Conservation (phyloP, 2,888 invertebrate genomes). For the Eupelmus urozonus region DNA sequence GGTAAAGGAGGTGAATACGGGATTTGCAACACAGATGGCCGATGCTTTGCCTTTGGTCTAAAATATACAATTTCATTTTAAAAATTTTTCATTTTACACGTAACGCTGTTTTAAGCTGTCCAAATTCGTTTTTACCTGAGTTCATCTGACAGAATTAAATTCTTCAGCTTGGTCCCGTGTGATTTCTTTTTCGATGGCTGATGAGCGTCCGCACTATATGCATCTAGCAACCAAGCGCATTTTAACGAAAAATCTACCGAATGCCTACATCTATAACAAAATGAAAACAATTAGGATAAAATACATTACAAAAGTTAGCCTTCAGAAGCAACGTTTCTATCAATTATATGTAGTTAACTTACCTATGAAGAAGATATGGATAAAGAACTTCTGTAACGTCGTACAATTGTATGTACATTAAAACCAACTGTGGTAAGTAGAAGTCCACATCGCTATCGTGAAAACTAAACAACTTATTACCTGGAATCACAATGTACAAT, state of each 20-base stretch:
- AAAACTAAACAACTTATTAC: conserved; percentile 98
- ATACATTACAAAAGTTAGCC: conserved; percentile 1
- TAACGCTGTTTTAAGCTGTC: background rate
- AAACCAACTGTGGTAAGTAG: conserved; percentile 97
- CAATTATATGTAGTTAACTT: conserved; percentile 65
- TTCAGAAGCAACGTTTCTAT: conserved; percentile 3
- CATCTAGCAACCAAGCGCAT: conserved; percentile 97
- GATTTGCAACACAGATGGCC: conserved; percentile 72
- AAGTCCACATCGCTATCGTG: conserved; percentile 95
- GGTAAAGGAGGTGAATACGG: conserved; percentile 74
- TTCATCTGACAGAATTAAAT: conserved; percentile 86
- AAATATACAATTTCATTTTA: conserved; percentile 33
- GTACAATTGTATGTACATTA: conserved; percentile 98
- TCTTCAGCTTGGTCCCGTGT: conserved; percentile 86
- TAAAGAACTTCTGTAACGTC: conserved; percentile 93
- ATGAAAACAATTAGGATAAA: conserved; percentile 17
- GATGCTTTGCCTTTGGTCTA: conserved; percentile 75
- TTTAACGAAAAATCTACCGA: conserved; percentile 97
- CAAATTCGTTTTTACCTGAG: conserved; percentile 71
- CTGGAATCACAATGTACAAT: conserved; percentile 72
- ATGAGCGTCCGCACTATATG: conserved; percentile 89
- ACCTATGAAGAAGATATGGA: conserved; percentile 81
- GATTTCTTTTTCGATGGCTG: conserved; percentile 85
- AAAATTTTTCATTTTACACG: background rate
- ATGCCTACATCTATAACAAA: conserved; percentile 87